phyloP scores from a whole-genome alignment of 1,140 invertebrate species.

The Heliconius melpomene region DNA sequence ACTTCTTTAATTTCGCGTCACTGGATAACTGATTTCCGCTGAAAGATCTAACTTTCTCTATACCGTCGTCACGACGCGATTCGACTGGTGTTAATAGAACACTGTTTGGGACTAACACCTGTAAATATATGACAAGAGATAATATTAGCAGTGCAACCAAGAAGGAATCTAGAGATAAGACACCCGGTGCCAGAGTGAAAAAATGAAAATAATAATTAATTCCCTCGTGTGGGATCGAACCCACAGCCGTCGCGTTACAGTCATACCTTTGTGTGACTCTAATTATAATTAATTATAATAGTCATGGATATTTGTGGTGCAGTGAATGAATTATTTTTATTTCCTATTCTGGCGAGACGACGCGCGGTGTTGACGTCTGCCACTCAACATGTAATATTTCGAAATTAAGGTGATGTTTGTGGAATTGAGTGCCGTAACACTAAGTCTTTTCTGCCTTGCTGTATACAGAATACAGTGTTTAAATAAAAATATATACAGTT shows the following conservation, averaged over 20 bases:
- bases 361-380: too few relatives aligned
- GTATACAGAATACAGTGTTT: too few relatives aligned
- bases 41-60: slow-evolving; percentile 89
- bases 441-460: too few relatives aligned
- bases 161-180: too few relatives aligned
- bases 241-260: too few relatives aligned
- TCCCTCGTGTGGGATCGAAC: not conserved
- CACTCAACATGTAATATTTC: too few relatives aligned
- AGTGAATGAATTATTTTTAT: not conserved
- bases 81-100: slow-evolving; percentile 92
- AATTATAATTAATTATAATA: not conserved
- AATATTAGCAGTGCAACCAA: too few relatives aligned
- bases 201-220: not conserved
- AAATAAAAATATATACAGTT: too few relatives aligned
- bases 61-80: slow-evolving; percentile 83
- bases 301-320: not conserved
- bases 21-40: slow-evolving; percentile 82
- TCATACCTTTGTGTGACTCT: too few relatives aligned
- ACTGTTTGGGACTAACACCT: slow-evolving; percentile 89
- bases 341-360: not conserved
- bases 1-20: slow-evolving; percentile 81
- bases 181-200: too few relatives aligned
- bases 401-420: too few relatives aligned
- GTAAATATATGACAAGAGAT: not conserved
- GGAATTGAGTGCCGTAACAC: too few relatives aligned